Conservation (phyloP, 2,888 invertebrate species). For the Philereme vetulata region DNA sequence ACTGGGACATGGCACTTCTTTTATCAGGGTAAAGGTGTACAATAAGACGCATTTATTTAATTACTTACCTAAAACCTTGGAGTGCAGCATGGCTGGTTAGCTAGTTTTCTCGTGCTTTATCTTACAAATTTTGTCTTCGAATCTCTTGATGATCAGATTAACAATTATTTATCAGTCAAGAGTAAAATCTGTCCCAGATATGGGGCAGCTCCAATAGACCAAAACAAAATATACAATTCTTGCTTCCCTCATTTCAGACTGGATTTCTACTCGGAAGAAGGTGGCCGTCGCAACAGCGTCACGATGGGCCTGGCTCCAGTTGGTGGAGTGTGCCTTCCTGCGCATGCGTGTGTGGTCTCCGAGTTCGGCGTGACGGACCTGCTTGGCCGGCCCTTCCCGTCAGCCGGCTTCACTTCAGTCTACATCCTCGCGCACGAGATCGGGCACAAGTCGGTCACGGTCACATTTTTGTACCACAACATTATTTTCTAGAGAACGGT, state of each 20-base stretch:
- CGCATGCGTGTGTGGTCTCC: constrained; percentile 90
- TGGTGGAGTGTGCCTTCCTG: constrained; percentile 88
- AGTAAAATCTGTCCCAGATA: background rate
- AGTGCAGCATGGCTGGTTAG: too few species aligned
- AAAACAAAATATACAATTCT: background rate
- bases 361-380: constrained; percentile 90
- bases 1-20: constrained; percentile 92
- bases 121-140: too few species aligned
- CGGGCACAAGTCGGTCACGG: constrained; percentile 88
- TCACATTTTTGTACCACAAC: constrained; percentile 24
- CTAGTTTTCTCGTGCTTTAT: too few species aligned
- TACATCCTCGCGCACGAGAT: constrained; percentile 93
- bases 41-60: background rate
- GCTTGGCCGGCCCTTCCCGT: constrained; percentile 91
- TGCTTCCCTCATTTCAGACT: constrained; percentile 71
- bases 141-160: background rate
- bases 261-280: constrained; percentile 89
- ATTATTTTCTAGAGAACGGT: constrained; percentile 7
- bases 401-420: constrained; percentile 92
- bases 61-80: too few species aligned
- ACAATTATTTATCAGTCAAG: background rate
- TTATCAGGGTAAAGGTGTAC: constrained; percentile 85
- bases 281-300: constrained; percentile 87
- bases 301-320: constrained; percentile 94
- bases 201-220: background rate